Base-by-base conservation (phyloP, 2,113 vertebrate species). In the Lepus europaeus region DNA sequence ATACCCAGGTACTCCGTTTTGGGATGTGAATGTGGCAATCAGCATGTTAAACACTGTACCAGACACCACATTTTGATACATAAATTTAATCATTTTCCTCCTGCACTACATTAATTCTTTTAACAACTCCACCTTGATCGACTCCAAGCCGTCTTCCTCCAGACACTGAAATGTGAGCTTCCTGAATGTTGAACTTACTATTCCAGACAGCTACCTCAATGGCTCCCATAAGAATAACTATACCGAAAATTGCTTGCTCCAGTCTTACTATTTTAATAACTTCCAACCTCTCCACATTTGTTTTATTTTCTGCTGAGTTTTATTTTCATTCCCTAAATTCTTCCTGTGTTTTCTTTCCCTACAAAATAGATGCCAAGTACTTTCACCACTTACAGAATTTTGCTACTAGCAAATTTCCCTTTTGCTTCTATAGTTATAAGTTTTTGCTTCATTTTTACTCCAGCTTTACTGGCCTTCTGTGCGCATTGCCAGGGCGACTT, bases 371-470 rank as follows among this genome's bases (percentile, higher is more conserved):
- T 90, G 89, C 33, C 51, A 94, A 90, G 64, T 81, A 49, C 29
- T 93, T 76, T 56, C 51, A 81, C 6, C 36, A 89, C 29, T 84
- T 68, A 84, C 0, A 94, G 45, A 66, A 86, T 91, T 96, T 97
- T 94, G 56, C 39, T 95, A 69, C 72, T 87, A 94, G 77, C 31
- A 49, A 80, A 80, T 87, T 85, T 96, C 49, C 16, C 45, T 77
- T 95, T 93, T 61, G 19, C 53, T 92, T 96, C 36, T 81, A 73
- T 78, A 84, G 90, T 95, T 97, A 51, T 73, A 90, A 92, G 36
- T 93, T 83, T 89, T 78, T 39, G 64, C 22, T 88, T 94, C 83
- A 56, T 78, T 70, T 7, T 96, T 72, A 87, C 64, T 95, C 49
- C n/a, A 88, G 25, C 16, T 86, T 90, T 88, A 85, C 78, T 70